Base-by-base conservation (phyloP, 2,888 invertebrate species). In the Xylophagus ater region DNA sequence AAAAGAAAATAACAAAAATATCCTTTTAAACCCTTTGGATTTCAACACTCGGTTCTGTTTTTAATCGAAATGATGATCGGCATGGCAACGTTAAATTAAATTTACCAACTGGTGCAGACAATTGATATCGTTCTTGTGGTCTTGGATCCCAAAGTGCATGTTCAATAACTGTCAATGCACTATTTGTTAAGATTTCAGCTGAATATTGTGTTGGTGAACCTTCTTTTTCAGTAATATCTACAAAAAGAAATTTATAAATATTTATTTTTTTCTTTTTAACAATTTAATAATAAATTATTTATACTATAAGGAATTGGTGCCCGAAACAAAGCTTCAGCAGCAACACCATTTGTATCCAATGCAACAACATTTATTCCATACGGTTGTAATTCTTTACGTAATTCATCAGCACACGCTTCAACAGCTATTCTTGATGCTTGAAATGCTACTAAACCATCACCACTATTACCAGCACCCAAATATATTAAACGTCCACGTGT, bases 381-480 rank as follows among this genome's bases (percentile, higher is more conserved):
- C 4, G 80, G 74, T 38, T 74, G 73, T 46, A 85, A 63, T 49
- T 82, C 78, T 29, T 75, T 69, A 21, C 81, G 69, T 44, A 86
- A 60, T 5, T 83, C 82, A 21, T 76, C 74, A 43, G 81, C 81
- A 4, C 83, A 85, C 40, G 84, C 85, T 65, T 83, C 82, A 12
- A 85, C 83, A 6, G 84, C 85, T 61, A 80, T 79, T 24, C 81
- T 71, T 0, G 75, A 78, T 4, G 72, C 73, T 42, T 67, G 69
- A 51, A 69, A 74, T 35, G 72, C 73, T 18, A 73, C 72, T 44
- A 74, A 53, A 18, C 72, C 73, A 10, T 66, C 62, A 13, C 69
- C 68, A 25, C 58, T 56, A 44, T 59, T 62, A 25, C 69, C 64
- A 37, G 70, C 65, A 47, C 73, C 61, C 48, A 84, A 69, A 49